Base-by-base conservation (phyloP, 1,140 invertebrate species). In the Apocrypta bakeri region DNA sequence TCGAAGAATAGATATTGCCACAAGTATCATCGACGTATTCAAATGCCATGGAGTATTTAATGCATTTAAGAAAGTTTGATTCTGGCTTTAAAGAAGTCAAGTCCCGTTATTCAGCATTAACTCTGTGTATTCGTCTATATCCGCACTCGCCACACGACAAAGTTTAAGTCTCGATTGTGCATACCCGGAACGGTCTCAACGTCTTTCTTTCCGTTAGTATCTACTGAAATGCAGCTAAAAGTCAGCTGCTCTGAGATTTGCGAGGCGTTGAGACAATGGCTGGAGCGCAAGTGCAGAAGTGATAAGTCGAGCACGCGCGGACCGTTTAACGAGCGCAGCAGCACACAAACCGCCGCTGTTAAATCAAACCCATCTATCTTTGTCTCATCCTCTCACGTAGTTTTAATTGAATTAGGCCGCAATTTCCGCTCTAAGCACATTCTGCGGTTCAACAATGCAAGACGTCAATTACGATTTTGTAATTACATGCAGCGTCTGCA, bases 391-490 rank as follows among this genome's bases (percentile, higher is more conserved):
- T 48, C 42, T 48, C 48, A 56, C 48, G 21, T 17, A 56, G 17
- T 21, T 76, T 37, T 76, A 77, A 77, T 77, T 77, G n/a, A 77
- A 77, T 77, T 24, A 68, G 12, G 11, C 75, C 24, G 75, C 25
- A 68, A 66, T 77, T 66, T 66, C 31, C 29, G 61, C n/a, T 77
- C 61, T 9, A 12, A 42, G 2, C 11, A 25, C 48, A 24, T 25
- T 12, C 74, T 31, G 61, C 61, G 31, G 56, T 64, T 17, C 14
- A 1, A 48, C 12, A 48, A 2, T 17, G 14, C 48, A 56, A 56
- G 4, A n/a, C 48, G 7, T n/a, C n/a, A n/a, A 56, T 56, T 56
- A 56, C 1, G 17, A n/a, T 56, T 7, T 2, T 12, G 6, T 42
- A 42, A 7, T 42, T 1, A 1, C 12, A 14, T 42, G 11, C 6